Conservation (phyloP, 2,113 vertebrate species). For the Microcebus jonahi region DNA sequence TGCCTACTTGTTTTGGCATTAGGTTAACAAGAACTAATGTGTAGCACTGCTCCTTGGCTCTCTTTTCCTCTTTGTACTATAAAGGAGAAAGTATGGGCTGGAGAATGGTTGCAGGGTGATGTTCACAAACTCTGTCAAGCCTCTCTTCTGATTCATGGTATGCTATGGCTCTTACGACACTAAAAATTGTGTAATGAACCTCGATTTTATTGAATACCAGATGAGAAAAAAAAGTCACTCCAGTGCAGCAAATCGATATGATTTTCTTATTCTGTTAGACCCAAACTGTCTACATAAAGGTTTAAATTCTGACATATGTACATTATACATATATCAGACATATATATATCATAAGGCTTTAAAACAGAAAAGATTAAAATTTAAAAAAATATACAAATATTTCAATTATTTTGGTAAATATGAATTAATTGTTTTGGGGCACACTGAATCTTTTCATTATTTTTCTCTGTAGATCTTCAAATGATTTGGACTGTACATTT, state of each 20-base stretch:
- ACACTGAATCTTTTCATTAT: not conserved
- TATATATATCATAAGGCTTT: not conserved
- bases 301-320: not conserved
- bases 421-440: not conserved
- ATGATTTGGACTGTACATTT: not conserved
- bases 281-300: not conserved
- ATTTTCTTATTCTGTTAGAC: not conserved
- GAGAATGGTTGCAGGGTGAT: not conserved
- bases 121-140: not conserved
- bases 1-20: not conserved
- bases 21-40: not conserved
- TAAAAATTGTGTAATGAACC: not conserved
- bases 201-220: not conserved
- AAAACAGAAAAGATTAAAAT: not conserved
- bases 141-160: not conserved
- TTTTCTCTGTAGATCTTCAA: conserved; percentile 14
- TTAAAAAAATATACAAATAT: not conserved
- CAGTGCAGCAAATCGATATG: not conserved
- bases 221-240: not conserved
- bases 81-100: not conserved
- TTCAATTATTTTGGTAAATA: not conserved
- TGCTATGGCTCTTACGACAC: not conserved
- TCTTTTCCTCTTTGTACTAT: not conserved
- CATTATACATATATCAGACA: not conserved
- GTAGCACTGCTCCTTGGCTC: not conserved